These are phyloP conservation scores for Idris sp. DNA, from an alignment of 1,140 invertebrate species.

Conservation along the genomic window DNA sequence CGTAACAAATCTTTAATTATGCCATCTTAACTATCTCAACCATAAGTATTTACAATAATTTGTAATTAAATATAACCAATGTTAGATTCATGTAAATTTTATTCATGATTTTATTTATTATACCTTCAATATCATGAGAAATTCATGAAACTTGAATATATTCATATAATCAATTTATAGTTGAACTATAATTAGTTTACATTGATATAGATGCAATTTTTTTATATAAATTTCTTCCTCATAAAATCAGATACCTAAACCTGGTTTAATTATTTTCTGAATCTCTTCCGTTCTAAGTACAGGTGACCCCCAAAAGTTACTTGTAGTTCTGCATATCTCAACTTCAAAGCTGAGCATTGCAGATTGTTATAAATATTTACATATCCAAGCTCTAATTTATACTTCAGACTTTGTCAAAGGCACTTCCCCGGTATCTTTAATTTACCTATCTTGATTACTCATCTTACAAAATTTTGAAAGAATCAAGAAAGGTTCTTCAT, in stretches of 20 bases:
- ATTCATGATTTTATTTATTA: too few relatives aligned
- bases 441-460: conserved; percentile 45
- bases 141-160: too few relatives aligned
- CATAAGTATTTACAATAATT: too few relatives aligned
- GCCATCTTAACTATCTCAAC: too few relatives aligned
- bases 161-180: too few relatives aligned
- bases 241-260: conserved; percentile 18
- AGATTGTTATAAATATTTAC: conserved; percentile 55
- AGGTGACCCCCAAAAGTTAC: conserved; percentile 27
- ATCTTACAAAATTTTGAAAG: conserved; percentile 27
- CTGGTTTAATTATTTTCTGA: conserved; percentile 43
- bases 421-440: conserved; percentile 17
- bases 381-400: conserved; percentile 38
- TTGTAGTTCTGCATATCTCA: conserved; percentile 19
- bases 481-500: conserved; percentile 3
- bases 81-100: too few relatives aligned
- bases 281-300: not conserved
- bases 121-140: too few relatives aligned
- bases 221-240: too few relatives aligned
- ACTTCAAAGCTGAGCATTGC: conserved; percentile 30
- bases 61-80: too few relatives aligned
- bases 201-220: too few relatives aligned
- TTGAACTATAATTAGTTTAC: too few relatives aligned
- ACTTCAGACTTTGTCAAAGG: conserved; percentile 30
- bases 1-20: too few relatives aligned